phyloP scores from a whole-genome alignment of 2,888 invertebrate genomes.

The Agapostemon virescens region DNA sequence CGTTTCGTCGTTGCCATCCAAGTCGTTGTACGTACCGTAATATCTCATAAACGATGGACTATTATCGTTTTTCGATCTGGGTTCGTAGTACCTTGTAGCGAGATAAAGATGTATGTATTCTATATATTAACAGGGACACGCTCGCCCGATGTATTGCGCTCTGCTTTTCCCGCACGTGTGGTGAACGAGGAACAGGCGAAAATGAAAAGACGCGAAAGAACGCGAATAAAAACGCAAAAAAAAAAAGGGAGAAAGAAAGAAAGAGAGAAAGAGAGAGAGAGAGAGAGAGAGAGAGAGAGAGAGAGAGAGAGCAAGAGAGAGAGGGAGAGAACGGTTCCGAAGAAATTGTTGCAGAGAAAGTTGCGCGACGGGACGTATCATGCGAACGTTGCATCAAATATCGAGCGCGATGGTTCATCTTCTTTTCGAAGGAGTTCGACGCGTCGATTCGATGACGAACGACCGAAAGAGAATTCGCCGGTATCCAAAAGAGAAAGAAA shows the following conservation, averaged over 20 bases:
- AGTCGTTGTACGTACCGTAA: constrained; percentile 55
- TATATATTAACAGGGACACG: constrained; percentile 69
- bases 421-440: neutral
- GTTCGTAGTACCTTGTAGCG: constrained; percentile 65
- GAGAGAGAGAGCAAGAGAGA: neutral
- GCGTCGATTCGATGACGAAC: neutral
- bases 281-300: neutral
- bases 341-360: neutral
- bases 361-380: neutral
- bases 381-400: neutral
- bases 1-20: constrained; percentile 62
- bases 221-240: neutral
- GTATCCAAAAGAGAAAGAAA: no score
- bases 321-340: neutral
- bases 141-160: constrained; percentile 67
- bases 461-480: neutral
- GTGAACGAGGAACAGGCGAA: neutral
- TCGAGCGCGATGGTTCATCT: neutral
- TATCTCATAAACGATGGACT: constrained; percentile 52
- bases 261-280: neutral
- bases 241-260: neutral
- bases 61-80: constrained; percentile 59
- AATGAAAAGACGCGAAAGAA: neutral
- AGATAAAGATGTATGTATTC: constrained; percentile 68
- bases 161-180: constrained; percentile 20